Evolutionary conservation across 1,140 invertebrate genomes (phyloP), one percentile per base, ranked within the genome.

Genomic region (Drosophila willistoni): DNA sequence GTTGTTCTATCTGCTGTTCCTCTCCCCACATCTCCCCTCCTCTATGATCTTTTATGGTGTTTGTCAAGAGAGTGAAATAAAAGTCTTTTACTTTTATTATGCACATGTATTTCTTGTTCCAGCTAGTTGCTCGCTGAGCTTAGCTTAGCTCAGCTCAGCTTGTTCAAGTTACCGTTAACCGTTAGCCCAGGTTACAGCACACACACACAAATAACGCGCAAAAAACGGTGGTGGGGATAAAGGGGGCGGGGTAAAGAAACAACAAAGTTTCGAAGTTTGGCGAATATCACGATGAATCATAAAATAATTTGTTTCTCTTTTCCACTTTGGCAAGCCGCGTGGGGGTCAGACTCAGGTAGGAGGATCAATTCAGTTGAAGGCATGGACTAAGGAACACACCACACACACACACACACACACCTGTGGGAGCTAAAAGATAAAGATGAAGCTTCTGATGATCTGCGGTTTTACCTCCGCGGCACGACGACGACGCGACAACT

Each of bases 101-200:
- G 44, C 42, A 51, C 68, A 54, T 79, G 10, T 36, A 39, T 68
- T 47, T 39, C 39, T 68, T 78, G 66, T 66, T 68, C 75, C 19
- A 39, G 29, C 2, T 17, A 39, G 41, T 22, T 62, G 60, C 39
- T 14, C 10, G 60, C 39, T 14, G 4, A 36, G 71, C 56, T 22
- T 22, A 36, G 71, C 56, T 22, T 22, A 22, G 19, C 19, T 22
- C 19, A 22, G 19, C 19, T 22, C 19, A 22, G 19, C 19, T 66
- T 71, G 79, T 64, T 72, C 62, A 73, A 57, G 76, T 83, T 82
- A 89, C 69, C 77, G 80, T 86, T 86, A 86, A 77, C 79, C 74
- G 81, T 86, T 78, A 78, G 74, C 65, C 71, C 72, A 56, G 69
- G 79, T 81, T 79, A 87, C 82, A 87, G 70, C 82, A 81, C 63